Evolutionary conservation across 2,797 vertebrate species (phyloP).

Genomic region (Stomatorhinus walkeri): DNA sequence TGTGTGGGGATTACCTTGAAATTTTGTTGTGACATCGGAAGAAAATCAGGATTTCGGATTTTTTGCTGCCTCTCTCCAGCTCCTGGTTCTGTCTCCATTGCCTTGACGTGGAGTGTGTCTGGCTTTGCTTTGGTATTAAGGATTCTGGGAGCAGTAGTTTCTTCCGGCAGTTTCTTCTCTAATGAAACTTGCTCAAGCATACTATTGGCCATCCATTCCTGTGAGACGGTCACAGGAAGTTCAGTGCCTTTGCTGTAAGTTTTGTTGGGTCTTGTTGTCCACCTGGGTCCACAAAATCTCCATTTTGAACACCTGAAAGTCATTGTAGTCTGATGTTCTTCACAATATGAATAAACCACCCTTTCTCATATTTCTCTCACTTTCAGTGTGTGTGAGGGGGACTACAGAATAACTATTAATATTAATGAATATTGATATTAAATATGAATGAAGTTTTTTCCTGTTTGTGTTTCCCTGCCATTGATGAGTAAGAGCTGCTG

Average conservation of each 20-base stretch:
- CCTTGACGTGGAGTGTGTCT: not conserved
- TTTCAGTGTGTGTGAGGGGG: not conserved
- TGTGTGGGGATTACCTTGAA: not conserved
- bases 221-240: not conserved
- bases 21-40: not conserved
- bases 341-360: not conserved
- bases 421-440: not conserved
- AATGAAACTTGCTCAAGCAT: not conserved
- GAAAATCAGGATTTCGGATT: not conserved
- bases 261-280: not conserved
- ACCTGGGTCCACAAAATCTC: not conserved
- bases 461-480: not conserved
- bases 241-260: not conserved
- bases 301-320: not conserved
- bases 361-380: not conserved
- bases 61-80: not conserved
- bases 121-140: not conserved
- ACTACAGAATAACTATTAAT: not conserved
- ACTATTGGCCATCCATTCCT: not conserved
- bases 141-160: not conserved
- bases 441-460: not conserved
- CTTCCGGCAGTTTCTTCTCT: not conserved
- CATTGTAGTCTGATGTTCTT: not conserved
- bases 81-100: not conserved
- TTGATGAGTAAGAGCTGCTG: not conserved